These are phyloP conservation scores for Trachythela sp. DNA, from an alignment of 64 coral and sea anemone genomes.

Conservation along the genomic window DNA sequence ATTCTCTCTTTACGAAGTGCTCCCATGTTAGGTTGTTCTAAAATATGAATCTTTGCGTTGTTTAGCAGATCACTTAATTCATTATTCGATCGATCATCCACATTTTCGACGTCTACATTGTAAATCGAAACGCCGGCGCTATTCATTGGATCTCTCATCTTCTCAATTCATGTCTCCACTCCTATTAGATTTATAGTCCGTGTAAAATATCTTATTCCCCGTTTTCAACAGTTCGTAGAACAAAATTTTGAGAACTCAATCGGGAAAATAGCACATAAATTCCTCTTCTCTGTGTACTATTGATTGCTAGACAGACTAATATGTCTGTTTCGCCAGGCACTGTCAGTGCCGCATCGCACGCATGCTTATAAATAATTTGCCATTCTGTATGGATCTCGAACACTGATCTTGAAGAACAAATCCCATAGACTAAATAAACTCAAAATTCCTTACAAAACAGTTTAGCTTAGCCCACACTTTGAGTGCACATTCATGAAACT, in stretches of 20 bases:
- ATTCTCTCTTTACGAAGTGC: background rate
- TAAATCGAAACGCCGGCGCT: background rate
- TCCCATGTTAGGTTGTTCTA: constrained; percentile 15
- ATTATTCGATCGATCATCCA: background rate
- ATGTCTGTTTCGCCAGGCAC: background rate
- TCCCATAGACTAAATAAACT: background rate
- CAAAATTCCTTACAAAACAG: background rate
- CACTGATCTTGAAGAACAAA: background rate
- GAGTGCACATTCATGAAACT: too few relatives aligned
- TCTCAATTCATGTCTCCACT: constrained; percentile 5
- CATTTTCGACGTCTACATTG: background rate
- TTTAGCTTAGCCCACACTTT: background rate
- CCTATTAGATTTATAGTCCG: background rate
- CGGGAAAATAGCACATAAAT: background rate
- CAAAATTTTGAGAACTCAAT: background rate
- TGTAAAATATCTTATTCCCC: background rate
- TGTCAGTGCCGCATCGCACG: background rate
- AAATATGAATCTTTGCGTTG: background rate
- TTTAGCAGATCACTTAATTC: background rate
- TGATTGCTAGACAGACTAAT: background rate
- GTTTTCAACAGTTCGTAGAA: background rate
- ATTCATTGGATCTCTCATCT: constrained; percentile 20
- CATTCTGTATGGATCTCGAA: background rate
- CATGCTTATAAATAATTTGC: background rate
- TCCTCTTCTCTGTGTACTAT: background rate